Evolutionary conservation across 2,888 invertebrate genomes (phyloP).

Genomic region (Ctenicera cuprea): DNA sequence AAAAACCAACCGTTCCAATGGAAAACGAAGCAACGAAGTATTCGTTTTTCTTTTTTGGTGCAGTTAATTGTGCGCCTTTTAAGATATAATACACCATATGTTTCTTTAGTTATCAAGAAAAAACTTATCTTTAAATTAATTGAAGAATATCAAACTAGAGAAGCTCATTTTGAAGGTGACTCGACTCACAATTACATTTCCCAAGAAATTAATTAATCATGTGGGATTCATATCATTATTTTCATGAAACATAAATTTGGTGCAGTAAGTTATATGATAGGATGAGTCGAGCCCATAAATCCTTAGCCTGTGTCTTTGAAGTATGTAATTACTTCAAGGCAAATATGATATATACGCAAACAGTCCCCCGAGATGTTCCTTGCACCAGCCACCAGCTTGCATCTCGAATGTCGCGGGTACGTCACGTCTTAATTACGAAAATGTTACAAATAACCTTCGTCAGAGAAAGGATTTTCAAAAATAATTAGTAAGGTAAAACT

Average conservation of each 20-base stretch:
- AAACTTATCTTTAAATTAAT: too few relatives aligned
- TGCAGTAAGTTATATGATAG: slow-evolving; percentile 33
- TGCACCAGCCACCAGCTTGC: slow-evolving; percentile 14
- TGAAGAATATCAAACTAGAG: not conserved
- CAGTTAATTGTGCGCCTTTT: too few relatives aligned
- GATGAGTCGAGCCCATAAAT: slow-evolving; percentile 43
- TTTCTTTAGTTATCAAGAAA: too few relatives aligned
- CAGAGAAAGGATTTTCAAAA: not conserved
- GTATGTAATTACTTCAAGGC: slow-evolving; percentile 47
- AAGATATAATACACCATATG: too few relatives aligned
- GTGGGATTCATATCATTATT: slow-evolving; percentile 40
- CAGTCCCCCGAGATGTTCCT: slow-evolving; percentile 18
- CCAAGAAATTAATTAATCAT: slow-evolving; percentile 32
- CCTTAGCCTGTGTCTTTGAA: slow-evolving; percentile 47
- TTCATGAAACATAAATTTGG: slow-evolving; percentile 43
- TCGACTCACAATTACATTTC: slow-evolving; percentile 6
- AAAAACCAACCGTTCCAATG: too few relatives aligned
- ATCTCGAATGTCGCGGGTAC: slow-evolving; percentile 3
- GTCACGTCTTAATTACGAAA: not conserved
- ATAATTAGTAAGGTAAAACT: slow-evolving; percentile 4
- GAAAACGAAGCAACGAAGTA: too few relatives aligned
- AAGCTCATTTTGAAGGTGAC: not conserved
- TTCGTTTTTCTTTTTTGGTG: too few relatives aligned
- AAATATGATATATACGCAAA: slow-evolving; percentile 46
- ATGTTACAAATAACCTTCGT: too few relatives aligned